Base-by-base conservation (phyloP, 2,888 invertebrate genomes). In the Cheilosia vernalis region DNA sequence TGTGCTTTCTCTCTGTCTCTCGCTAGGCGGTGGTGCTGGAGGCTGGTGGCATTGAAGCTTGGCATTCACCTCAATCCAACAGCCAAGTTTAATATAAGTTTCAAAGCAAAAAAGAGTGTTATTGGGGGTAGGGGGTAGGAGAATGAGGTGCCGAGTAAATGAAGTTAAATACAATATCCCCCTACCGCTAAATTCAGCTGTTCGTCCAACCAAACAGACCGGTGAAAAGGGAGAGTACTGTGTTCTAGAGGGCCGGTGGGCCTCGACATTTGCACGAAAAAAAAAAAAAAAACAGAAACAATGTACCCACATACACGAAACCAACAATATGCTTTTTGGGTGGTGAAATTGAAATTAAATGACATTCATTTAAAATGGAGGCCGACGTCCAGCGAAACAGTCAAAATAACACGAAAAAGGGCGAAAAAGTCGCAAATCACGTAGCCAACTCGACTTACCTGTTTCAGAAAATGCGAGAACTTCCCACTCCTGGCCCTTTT, bases 11-110 rank as follows among this genome's bases (percentile, higher is more conserved):
- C 72, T 69, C 79, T 72, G 42, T 79, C 70, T 58, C 17, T 64
- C 51, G 24, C 30, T 56, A 51, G 53, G 63, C 56, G 82, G 37
- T 13, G 37, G 30, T n/a, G n/a, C n/a, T n/a, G n/a, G n/a, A n/a
- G n/a, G n/a, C n/a, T n/a, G n/a, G n/a, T 30, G 30, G 60, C 80
- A 80, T 85, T 76, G 80, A 80, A 85, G 72, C 80, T 76, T 85
- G 85, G 76, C 77, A 85, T 81, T 85, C 69, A 84, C 79, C 84
- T 84, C 74, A 79, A 79, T 84, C 80, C 79, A 70, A 69, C 69
- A 70, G 49, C 66, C 74, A 79, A 84, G 79, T 79, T 84, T 64
- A 79, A 78, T 64, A 79, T 66, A 63, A 73, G 60, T 82, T 58
- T 44, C 70, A 69, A 63, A 44, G n/a, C 58, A 79, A 51, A 66